Base-by-base conservation (phyloP, 2,888 invertebrate species). In the Colostygia pectinataria region DNA sequence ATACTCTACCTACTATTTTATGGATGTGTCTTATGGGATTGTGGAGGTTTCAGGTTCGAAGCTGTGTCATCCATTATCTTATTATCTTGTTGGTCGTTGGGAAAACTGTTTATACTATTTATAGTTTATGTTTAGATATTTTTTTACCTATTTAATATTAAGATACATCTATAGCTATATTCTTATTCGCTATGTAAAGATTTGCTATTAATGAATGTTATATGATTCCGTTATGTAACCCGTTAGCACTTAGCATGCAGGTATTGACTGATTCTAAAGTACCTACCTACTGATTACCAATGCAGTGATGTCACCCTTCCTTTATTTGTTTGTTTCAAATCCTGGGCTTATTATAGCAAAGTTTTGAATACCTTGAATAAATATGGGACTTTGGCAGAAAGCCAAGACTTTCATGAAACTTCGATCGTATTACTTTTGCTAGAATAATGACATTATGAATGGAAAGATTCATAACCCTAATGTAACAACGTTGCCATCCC, bases 381-480 rank as follows among this genome's bases (percentile, higher is more conserved):
- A 53, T 53, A 51, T 57, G 23, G 48, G 40, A 33, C 39, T 53
- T 55, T 57, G 60, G 60, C 57, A 57, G 13, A 32, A 27, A 25
- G 39, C 37, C 51, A 53, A 40, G 12, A 20, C 23, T 36, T 39
- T n/a, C 39, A 44, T 14, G 39, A 53, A 34, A 32, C 46, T 40
- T 45, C 18, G 24, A 50, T 47, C 33, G 40, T 45, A 49, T 45
- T 36, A 40, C 14, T 48, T 48, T 50, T 56, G 42, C 50, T 31
- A 46, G 38, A 27, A 28, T 34, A 44, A 38, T 33, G 23, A 37
- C 40, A 49, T 50, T 57, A 75, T 77, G 73, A 77, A 76, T 76
- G 73, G 68, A 74, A 61, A 62, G 57, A 65, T 61, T 67, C 66
- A 75, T 73, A 71, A 74, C 65, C 60, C 63, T 75, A 73, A 76